Conservation (phyloP, 1,140 invertebrate species). For the Lycorma delicatula region DNA sequence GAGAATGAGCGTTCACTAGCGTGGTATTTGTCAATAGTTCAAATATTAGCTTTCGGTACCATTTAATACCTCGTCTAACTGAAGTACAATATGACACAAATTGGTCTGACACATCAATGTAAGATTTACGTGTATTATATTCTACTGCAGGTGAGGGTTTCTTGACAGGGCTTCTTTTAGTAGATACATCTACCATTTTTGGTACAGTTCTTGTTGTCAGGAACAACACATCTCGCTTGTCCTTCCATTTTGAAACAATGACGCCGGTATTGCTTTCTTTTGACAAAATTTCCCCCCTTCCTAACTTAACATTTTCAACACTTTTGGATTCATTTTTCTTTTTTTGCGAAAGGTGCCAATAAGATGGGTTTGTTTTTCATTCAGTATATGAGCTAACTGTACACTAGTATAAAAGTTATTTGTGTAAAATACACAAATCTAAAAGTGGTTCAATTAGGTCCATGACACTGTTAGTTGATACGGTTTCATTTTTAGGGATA, state of each 20-base stretch:
- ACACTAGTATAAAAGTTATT: too few relatives aligned
- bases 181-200: conserved; percentile 7
- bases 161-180: conserved; percentile 22
- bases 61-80: conserved; percentile 36
- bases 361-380: too few relatives aligned
- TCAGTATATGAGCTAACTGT: too few relatives aligned
- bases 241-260: conserved; percentile 38
- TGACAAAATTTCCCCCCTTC: conserved; percentile 32
- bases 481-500: too few relatives aligned
- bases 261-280: conserved; percentile 34
- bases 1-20: conserved; percentile 11
- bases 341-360: too few relatives aligned
- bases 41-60: conserved; percentile 37
- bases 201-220: conserved; percentile 10
- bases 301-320: conserved; percentile 35
- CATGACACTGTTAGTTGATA: too few relatives aligned
- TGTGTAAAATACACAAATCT: too few relatives aligned
- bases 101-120: conserved; percentile 38
- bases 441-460: too few relatives aligned
- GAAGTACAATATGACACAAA: conserved; percentile 36
- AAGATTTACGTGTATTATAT: conserved; percentile 36
- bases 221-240: conserved; percentile 31
- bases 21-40: conserved; percentile 33
- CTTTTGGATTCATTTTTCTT: too few relatives aligned
- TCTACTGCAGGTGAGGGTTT: conserved; percentile 34